A percentile compares a stretch with the other conserved stretches of the same genome.
Conservation (phyloP, 2,797 vertebrate genomes). For the Alectoris magna region DNA sequence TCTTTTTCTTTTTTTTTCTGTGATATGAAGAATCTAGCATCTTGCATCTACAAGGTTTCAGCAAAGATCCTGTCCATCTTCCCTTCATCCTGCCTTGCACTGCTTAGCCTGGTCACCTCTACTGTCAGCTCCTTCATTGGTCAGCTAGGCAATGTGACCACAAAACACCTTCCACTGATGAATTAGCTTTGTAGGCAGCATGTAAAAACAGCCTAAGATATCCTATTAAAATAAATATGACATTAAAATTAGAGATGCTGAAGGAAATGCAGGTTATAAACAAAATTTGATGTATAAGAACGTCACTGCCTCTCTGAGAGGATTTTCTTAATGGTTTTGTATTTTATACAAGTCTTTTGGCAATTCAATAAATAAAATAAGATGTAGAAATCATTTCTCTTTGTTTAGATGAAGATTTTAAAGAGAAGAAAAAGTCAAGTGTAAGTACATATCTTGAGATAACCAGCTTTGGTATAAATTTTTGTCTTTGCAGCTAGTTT, state of each 20-base stretch:
- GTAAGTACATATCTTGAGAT: not conserved
- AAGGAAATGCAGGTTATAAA: not conserved
- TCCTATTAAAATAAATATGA: not conserved
- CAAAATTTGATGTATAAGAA: not conserved
- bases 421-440: not conserved
- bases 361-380: not conserved
- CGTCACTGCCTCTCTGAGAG: not conserved
- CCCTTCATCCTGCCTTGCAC: not conserved
- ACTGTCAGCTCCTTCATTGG: not conserved
- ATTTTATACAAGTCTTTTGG: not conserved
- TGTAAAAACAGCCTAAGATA: not conserved
- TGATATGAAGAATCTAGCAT: not conserved
- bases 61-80: not conserved
- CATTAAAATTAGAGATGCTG: not conserved
- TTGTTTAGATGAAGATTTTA: not conserved
- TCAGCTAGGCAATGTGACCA: not conserved
- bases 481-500: not conserved
- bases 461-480: not conserved
- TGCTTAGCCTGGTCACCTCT: not conserved
- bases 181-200: not conserved
- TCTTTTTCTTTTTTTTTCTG: too few species aligned
- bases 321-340: not conserved
- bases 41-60: not conserved
- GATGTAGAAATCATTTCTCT: not conserved
- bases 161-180: not conserved